phyloP scores from a whole-genome alignment of 2,797 vertebrate genomes.

The Poecilia wingei region DNA sequence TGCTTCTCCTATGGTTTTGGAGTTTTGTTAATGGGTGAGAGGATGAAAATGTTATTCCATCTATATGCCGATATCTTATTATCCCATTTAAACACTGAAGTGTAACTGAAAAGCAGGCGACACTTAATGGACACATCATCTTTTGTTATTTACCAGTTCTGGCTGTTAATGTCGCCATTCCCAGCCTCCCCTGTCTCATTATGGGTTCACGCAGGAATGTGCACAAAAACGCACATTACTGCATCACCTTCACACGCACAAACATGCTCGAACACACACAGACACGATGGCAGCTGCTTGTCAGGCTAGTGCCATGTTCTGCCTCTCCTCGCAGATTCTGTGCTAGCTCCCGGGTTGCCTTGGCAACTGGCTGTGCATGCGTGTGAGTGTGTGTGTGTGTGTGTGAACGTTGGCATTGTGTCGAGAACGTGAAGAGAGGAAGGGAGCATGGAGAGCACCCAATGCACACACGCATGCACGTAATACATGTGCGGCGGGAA shows the following conservation, averaged over 20 bases:
- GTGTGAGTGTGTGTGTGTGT: slow-evolving; percentile 50
- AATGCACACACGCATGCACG: slow-evolving; percentile 30
- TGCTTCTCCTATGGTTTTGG: neutral
- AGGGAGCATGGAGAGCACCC: slow-evolving; percentile 57
- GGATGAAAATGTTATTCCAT: slow-evolving; percentile 32
- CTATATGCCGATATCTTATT: slow-evolving; percentile 38
- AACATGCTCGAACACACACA: slow-evolving; percentile 24
- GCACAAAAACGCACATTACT: slow-evolving; percentile 58
- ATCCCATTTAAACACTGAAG: slow-evolving; percentile 49
- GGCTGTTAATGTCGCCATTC: slow-evolving; percentile 49
- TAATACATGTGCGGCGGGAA: slow-evolving; percentile 15
- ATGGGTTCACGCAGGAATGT: slow-evolving; percentile 57
- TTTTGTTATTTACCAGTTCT: slow-evolving; percentile 68
- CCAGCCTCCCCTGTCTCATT: slow-evolving; percentile 50
- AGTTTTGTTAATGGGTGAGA: slow-evolving; percentile 5
- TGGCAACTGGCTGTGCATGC: slow-evolving; percentile 77
- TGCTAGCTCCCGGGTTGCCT: slow-evolving; percentile 81
- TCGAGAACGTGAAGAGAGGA: slow-evolving; percentile 65
- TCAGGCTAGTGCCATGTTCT: slow-evolving; percentile 78
- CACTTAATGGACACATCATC: slow-evolving; percentile 55
- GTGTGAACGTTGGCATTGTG: slow-evolving; percentile 68
- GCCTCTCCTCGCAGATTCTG: slow-evolving; percentile 77
- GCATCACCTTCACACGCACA: slow-evolving; percentile 41
- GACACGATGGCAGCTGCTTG: slow-evolving; percentile 68
- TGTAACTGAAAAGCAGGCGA: slow-evolving; percentile 26